These are phyloP conservation scores for Acanthisitta chloris DNA, from an alignment of 2,113 vertebrate species.

Conservation along the genomic window DNA sequence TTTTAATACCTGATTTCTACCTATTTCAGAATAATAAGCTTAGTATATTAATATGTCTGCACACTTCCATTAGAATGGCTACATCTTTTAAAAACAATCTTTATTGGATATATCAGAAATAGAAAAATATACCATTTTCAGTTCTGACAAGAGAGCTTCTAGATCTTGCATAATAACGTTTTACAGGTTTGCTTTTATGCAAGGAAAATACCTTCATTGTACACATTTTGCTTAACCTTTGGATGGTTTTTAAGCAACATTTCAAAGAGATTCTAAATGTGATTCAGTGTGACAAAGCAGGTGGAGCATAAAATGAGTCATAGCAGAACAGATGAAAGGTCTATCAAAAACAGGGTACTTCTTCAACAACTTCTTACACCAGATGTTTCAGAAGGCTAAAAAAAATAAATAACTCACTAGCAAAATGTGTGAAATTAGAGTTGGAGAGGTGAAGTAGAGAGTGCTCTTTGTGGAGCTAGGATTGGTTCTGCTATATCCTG, in stretches of 20 bases:
- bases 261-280: neutral
- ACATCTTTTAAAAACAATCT: neutral
- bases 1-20: neutral
- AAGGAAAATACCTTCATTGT: neutral
- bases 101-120: neutral
- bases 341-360: neutral
- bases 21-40: neutral
- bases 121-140: neutral
- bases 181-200: neutral
- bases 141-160: neutral
- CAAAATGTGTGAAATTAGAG: neutral
- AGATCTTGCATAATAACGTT: neutral
- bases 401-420: neutral
- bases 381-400: neutral
- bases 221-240: neutral
- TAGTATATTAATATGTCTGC: neutral
- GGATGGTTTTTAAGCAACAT: neutral
- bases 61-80: neutral
- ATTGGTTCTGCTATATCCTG: neutral
- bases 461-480: neutral
- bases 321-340: constrained; percentile 11
- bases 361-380: neutral
- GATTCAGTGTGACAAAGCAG: constrained; percentile 3
- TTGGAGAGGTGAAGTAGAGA: neutral
- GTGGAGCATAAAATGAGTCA: constrained; percentile 24